Evolutionary conservation across 2,113 vertebrate species (phyloP).

Genomic region (Gymnorhina tibicen): DNA sequence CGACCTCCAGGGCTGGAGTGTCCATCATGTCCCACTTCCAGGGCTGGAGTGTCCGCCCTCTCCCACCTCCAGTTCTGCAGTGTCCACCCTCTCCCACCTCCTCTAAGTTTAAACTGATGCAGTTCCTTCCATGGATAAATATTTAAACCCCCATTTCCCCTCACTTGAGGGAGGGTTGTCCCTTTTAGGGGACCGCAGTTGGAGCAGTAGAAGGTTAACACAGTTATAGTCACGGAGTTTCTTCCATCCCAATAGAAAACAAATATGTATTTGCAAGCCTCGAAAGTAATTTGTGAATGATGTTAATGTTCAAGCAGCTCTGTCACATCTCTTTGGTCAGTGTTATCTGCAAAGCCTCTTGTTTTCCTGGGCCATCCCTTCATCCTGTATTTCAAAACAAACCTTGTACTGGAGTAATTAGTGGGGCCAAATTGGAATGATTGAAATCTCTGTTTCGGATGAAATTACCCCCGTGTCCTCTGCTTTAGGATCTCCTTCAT

Average conservation of each 20-base stretch:
- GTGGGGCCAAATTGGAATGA: background rate
- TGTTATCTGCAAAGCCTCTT: background rate
- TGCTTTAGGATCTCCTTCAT: background rate
- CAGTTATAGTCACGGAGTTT: background rate
- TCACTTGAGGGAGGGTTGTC: background rate
- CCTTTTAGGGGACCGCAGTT: background rate
- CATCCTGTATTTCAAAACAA: background rate
- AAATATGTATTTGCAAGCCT: background rate
- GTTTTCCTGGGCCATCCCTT: background rate
- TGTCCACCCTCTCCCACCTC: background rate
- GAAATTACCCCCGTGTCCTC: background rate
- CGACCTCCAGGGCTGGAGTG: too few species aligned
- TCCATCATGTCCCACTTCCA: background rate
- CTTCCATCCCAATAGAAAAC: background rate
- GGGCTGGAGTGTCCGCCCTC: background rate
- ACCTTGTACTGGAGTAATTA: background rate
- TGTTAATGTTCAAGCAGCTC: background rate
- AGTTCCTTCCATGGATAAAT: background rate
- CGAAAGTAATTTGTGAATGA: background rate
- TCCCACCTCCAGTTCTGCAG: accelerated
- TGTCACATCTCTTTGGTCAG: background rate
- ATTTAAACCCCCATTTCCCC: background rate
- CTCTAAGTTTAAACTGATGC: background rate
- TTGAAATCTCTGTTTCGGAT: background rate
- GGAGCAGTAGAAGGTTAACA: background rate